Evolutionary conservation across 2,113 vertebrate genomes (phyloP).

Genomic region (Tragelaphus imberbis): DNA sequence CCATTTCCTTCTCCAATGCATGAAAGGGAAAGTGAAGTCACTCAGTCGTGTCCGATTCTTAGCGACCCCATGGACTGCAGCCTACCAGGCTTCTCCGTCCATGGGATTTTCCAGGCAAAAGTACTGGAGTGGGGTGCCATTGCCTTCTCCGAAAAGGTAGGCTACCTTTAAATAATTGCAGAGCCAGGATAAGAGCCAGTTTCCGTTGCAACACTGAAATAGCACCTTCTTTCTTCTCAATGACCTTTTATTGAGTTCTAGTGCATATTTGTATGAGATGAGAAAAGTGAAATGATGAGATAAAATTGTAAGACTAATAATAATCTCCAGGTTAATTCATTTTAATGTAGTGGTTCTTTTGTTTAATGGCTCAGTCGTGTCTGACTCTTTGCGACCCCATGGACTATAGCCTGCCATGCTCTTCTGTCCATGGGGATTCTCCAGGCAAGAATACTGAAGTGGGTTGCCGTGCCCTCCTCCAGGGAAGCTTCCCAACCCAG

Average conservation of each 20-base stretch:
- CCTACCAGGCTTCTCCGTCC: too few relatives aligned
- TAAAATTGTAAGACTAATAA: neutral
- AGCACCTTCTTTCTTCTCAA: neutral
- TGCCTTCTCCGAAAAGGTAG: neutral
- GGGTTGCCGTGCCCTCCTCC: neutral
- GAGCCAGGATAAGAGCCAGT: neutral
- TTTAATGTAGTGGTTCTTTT: neutral
- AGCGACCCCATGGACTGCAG: too few relatives aligned
- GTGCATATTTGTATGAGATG: neutral
- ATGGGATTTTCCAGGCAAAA: too few relatives aligned
- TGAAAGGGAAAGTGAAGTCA: too few relatives aligned
- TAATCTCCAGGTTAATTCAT: neutral
- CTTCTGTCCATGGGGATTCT: neutral
- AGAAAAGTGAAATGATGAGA: neutral
- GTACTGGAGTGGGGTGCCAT: too few relatives aligned
- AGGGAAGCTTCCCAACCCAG: neutral
- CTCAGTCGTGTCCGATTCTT: too few relatives aligned
- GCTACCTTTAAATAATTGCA: neutral
- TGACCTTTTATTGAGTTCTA: neutral
- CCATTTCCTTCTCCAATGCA: too few relatives aligned
- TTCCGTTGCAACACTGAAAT: neutral
- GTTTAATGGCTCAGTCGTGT: neutral
- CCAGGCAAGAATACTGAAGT: neutral
- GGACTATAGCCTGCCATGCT: neutral
- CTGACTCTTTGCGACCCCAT: neutral